These are phyloP conservation scores for Sebastes cheni DNA, from an alignment of 2,797 vertebrate genomes.

Conservation along the genomic window DNA sequence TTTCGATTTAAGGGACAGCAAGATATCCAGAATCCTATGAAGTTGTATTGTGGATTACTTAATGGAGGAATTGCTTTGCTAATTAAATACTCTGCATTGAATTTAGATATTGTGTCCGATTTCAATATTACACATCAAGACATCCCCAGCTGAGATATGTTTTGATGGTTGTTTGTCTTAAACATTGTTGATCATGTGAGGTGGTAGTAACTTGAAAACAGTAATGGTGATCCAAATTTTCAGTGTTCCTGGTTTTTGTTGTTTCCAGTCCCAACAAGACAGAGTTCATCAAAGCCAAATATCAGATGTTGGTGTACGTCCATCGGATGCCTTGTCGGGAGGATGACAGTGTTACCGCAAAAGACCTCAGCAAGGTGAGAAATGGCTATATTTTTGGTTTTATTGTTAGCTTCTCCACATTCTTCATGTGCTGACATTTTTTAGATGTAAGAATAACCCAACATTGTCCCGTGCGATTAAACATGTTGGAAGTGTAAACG, in stretches of 20 bases:
- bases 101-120: neutral
- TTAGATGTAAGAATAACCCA: neutral
- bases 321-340: conserved; percentile 97
- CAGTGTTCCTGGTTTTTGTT: conserved; percentile 6
- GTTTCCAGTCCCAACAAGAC: conserved; percentile 93
- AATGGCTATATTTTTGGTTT: neutral
- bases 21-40: neutral
- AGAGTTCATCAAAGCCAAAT: conserved; percentile 98
- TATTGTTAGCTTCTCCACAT: neutral
- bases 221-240: neutral
- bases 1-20: neutral
- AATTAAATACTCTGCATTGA: neutral
- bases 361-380: conserved; percentile 97
- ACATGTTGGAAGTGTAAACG: neutral
- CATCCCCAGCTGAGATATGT: neutral
- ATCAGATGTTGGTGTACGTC: conserved; percentile 97
- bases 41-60: neutral
- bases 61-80: neutral
- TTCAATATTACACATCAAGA: neutral
- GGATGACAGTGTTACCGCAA: conserved; percentile 95
- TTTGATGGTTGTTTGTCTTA: neutral
- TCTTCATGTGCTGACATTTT: neutral
- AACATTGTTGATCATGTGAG: neutral
- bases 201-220: neutral
- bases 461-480: neutral